These are phyloP conservation scores for Nomada fucata DNA, from an alignment of 2,888 invertebrate genomes.

Conservation along the genomic window DNA sequence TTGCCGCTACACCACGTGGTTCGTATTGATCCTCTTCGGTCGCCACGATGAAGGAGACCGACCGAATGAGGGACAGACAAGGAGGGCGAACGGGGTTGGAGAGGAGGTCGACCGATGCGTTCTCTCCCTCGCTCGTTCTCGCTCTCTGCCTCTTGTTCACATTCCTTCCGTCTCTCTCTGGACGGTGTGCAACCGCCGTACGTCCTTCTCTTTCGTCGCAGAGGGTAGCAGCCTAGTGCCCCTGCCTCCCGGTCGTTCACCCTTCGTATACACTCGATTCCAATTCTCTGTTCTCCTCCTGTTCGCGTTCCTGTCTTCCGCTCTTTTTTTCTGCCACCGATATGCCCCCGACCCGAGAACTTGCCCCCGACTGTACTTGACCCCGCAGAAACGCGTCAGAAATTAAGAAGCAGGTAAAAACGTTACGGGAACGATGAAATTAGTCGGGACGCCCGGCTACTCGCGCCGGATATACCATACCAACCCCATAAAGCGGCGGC, in stretches of 20 bases:
- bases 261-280: constrained; percentile 75
- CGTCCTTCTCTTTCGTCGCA: constrained; percentile 69
- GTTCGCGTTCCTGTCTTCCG: constrained; percentile 24
- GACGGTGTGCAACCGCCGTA: constrained; percentile 39
- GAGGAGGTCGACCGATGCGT: constrained; percentile 58
- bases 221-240: constrained; percentile 84
- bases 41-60: constrained; percentile 73
- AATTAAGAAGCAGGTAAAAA: constrained; percentile 52
- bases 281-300: constrained; percentile 67
- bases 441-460: neutral
- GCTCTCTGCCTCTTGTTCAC: constrained; percentile 34
- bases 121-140: constrained; percentile 51
- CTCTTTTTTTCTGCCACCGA: neutral
- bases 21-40: constrained; percentile 83
- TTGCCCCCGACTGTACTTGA: constrained; percentile 75
- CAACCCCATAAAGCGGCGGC: too few relatives aligned
- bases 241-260: constrained; percentile 83
- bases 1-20: constrained; percentile 82
- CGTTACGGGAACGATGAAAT: neutral
- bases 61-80: constrained; percentile 33
- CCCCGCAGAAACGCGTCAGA: constrained; percentile 62
- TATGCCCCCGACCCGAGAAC: constrained; percentile 64
- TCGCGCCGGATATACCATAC: neutral
- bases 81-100: constrained; percentile 13
- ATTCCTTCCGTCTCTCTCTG: constrained; percentile 39